Conservation (phyloP, 2,113 vertebrate genomes). For the Empidonax alnorum region DNA sequence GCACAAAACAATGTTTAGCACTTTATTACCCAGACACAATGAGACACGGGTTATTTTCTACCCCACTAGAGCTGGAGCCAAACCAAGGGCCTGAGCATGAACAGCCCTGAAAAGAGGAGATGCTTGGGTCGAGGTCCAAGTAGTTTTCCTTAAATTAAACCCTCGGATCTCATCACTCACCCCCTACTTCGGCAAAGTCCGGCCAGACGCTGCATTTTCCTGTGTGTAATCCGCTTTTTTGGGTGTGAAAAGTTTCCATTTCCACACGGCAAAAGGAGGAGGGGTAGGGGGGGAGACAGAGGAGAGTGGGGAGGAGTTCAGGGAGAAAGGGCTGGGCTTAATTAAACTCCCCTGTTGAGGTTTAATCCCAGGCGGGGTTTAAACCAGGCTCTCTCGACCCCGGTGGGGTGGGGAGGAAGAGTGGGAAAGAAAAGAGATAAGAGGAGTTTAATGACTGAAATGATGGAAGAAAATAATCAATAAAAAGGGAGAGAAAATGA, state of each 20-base stretch:
- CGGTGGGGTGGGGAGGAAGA: not conserved
- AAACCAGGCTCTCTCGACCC: not conserved
- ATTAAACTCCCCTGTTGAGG: not conserved
- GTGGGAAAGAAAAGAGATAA: not conserved
- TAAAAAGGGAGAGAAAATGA: no score
- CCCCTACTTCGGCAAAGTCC: not conserved
- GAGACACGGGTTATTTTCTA: slow-evolving; percentile 10
- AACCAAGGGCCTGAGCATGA: not conserved
- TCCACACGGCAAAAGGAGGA: not conserved
- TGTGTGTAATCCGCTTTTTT: not conserved
- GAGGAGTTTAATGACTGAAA: not conserved
- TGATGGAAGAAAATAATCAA: not conserved
- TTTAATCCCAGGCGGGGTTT: not conserved
- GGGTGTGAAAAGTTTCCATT: not conserved
- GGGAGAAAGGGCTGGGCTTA: not conserved
- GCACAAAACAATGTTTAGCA: not conserved
- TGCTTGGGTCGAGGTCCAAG: not conserved
- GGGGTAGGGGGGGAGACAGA: not conserved
- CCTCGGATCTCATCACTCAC: not conserved
- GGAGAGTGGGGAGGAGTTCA: not conserved
- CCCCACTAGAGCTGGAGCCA: not conserved
- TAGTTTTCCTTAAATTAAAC: not conserved
- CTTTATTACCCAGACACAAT: not conserved
- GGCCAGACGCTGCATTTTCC: not conserved
- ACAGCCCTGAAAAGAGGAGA: not conserved